Base-by-base conservation (phyloP, 1,140 invertebrate genomes). In the Carposina sasakii region DNA sequence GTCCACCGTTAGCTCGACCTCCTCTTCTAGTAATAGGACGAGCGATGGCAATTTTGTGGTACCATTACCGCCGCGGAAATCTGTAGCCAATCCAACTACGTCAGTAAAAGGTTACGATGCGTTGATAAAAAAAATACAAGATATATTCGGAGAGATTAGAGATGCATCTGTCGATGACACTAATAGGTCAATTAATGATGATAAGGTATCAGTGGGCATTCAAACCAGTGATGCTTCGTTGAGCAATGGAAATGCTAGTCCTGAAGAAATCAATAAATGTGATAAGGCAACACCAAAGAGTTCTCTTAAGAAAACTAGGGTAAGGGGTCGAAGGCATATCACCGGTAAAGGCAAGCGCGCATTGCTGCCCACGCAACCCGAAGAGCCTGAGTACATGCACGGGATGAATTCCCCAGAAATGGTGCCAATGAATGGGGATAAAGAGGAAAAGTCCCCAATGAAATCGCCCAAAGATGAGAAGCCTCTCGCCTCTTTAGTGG, bases 401-500 rank as follows among this genome's bases (percentile, higher is more conserved):
- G 75, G 71, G 0, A 81, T 83, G 55, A 77, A 84, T 57, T 86
- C 85, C n/a, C 85, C 83, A n/a, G 83, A 85, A 69, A 83, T 83
- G 73, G 61, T 85, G 21, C 71, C 77, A 16, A 77, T 70, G 0
- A 84, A 85, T 41, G 73, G 75, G 0, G 76, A 83, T 20, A 72
- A 46, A 43, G 71, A 61, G 2, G 75, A 76, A 22, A 55, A 63
- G 0, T 75, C 72, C 0, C 63, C 63, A 15, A 47, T 63, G 1
- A 76, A 75, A 48, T 72, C 71, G 0, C 71, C 68, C 0, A 81
- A 79, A 44, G 76, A 81, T 8, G 79, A 83, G 17, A 83, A 81
- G 43, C 71, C 76, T 0, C 30, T 76, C 3, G 63, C 67, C 0
- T 30, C 65, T 42, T 41, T 79, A 13, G 57, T 81, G 0, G 75